Evolutionary conservation across 1,140 invertebrate species (phyloP).

Genomic region (Bombus waltoni): DNA sequence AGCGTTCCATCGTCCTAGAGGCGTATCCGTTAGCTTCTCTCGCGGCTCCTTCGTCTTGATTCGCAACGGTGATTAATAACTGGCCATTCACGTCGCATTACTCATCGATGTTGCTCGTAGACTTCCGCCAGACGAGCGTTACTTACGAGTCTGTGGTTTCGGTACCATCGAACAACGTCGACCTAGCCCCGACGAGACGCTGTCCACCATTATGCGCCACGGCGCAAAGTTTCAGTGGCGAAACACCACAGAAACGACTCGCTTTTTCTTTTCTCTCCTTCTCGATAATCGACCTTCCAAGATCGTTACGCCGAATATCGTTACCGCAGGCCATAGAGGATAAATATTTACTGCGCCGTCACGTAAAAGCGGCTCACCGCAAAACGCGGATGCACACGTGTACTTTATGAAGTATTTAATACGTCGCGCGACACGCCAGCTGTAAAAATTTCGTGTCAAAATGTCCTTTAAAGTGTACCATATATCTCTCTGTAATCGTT

Average conservation of each 20-base stretch:
- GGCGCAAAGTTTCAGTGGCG: constrained; percentile 40
- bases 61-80: constrained; percentile 66
- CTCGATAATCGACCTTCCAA: constrained; percentile 43
- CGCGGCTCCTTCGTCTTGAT: constrained; percentile 50
- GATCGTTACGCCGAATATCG: constrained; percentile 54
- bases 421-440: constrained; percentile 9
- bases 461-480: constrained; percentile 9
- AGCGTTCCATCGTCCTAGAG: constrained; percentile 3
- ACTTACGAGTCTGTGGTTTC: constrained; percentile 74
- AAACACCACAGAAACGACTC: not conserved
- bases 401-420: constrained; percentile 32
- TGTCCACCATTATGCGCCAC: constrained; percentile 30
- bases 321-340: constrained; percentile 42
- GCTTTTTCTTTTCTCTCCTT: not conserved
- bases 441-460: constrained; percentile 27
- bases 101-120: constrained; percentile 67
- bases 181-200: not conserved
- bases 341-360: constrained; percentile 58
- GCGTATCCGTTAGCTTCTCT: constrained; percentile 51
- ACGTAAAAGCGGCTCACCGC: constrained; percentile 50
- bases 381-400: constrained; percentile 31
- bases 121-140: constrained; percentile 72
- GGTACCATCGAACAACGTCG: constrained; percentile 45
- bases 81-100: constrained; percentile 70
- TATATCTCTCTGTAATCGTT: constrained; percentile 34